Conservation (phyloP, 2,113 vertebrate genomes). For the Potamarius usumacintae region DNA sequence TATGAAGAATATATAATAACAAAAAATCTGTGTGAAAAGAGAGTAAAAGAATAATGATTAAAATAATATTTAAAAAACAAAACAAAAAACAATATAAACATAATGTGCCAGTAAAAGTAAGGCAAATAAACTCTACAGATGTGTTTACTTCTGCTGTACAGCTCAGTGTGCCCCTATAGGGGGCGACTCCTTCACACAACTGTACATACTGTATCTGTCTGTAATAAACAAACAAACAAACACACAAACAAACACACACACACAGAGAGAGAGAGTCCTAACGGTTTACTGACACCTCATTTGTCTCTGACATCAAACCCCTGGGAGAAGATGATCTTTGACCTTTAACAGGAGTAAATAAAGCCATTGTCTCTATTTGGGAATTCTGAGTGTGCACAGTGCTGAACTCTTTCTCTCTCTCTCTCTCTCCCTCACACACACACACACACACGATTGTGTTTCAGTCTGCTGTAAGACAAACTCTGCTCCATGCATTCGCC, state of each 20-base stretch:
- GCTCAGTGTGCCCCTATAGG: not conserved
- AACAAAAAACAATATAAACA: not conserved
- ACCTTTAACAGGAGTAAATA: not conserved
- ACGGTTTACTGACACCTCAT: not conserved
- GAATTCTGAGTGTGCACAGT: not conserved
- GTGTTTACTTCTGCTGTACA: not conserved
- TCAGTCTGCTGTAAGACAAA: not conserved
- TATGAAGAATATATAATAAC: too few relatives aligned
- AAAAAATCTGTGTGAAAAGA: too few relatives aligned
- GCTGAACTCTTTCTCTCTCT: not conserved
- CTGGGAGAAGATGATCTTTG: not conserved
- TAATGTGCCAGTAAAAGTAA: not conserved
- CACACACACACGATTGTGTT: not conserved
- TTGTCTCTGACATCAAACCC: conserved; percentile 9
- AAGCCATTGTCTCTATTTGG: not conserved
- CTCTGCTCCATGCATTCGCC: not conserved
- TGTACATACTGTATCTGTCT: not conserved
- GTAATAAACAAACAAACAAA: not conserved
- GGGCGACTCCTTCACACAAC: conserved; percentile 5
- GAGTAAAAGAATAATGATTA: not conserved
- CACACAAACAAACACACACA: not conserved
- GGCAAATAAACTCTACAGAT: not conserved
- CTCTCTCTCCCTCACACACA: not conserved
- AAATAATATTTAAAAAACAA: not conserved
- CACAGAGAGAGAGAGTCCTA: not conserved